Conservation (phyloP, 2,113 vertebrate species). For the Gambusia holbrooki region DNA sequence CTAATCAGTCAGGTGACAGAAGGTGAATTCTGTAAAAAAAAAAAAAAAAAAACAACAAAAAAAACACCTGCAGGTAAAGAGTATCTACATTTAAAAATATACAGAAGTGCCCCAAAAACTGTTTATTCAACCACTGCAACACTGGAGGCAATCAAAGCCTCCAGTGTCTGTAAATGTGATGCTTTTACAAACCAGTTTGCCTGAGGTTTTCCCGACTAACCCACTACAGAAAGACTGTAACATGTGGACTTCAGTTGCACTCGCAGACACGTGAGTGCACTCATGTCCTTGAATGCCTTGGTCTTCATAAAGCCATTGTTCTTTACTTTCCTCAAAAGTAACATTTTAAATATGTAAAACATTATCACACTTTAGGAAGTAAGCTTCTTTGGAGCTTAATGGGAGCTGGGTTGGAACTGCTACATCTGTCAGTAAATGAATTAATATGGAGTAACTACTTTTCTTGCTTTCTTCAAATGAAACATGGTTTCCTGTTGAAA, state of each 20-base stretch:
- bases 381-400: no score
- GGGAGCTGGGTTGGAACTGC: no score
- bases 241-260: slow-evolving; percentile 29
- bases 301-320: slow-evolving; percentile 2
- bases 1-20: neutral
- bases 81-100: neutral
- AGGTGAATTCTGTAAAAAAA: neutral
- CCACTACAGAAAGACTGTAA: slow-evolving; percentile 41
- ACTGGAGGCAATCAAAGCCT: slow-evolving; percentile 9
- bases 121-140: slow-evolving; percentile 14
- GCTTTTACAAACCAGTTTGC: slow-evolving; percentile 41
- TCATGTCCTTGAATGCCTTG: neutral
- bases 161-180: slow-evolving; percentile 36
- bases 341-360: neutral
- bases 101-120: neutral
- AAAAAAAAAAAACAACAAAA: no score
- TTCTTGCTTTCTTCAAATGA: neutral
- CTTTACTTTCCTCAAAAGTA: neutral
- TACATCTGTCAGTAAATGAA: no score
- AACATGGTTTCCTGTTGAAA: neutral
- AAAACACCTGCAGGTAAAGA: neutral
- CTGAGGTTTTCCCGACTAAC: slow-evolving; percentile 45
- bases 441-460: no score
- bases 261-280: slow-evolving; percentile 17
- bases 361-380: neutral